Base-by-base conservation (phyloP, 2,797 vertebrate species). In the Morelia viridis region DNA sequence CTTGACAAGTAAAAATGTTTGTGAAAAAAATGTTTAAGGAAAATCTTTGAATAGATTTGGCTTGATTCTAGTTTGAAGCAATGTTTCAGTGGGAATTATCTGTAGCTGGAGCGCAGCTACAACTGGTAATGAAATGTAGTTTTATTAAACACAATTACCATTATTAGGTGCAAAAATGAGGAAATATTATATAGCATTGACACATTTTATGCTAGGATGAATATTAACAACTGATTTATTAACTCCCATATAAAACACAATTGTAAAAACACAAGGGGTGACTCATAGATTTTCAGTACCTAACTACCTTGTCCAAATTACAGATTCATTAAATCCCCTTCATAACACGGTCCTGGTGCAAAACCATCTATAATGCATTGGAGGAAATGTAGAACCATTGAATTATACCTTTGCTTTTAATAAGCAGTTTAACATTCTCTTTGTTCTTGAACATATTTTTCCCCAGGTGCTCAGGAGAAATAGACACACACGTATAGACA, bases 391-490 rank as follows among this genome's bases (percentile, higher is more conserved):
- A 93, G 58, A 62, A 94, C 17, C 61, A 61, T 0, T 91, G 95
- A 96, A 95, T 96, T 96, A 95, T 94, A 96, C 94, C 84, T 96
- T 96, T 95, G 92, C 92, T 96, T 96, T 90, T 95, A 94, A 94
- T 95, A 94, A 95, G 91, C 89, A 88, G 89, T 94, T 96, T 93
- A 95, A 56, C 89, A 87, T 94, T n/a, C 53, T 46, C 93, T 96
- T 96, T 96, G 65, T 95, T 96, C 95, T 96, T 94, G 89, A 93
- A 91, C 46, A n/a, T 71, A 88, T 19, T 86, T 96, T 92, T 60
- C 28, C 84, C 65, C 87, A 94, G 91, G 80, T 94, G 68, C 60
- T 84, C 62, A 92, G n/a, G 68, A 93, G 89, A 93, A 93, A 65
- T 57, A 94, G 85, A 94, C 90, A 26, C 3, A 31, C 88, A 31